These are phyloP conservation scores for Heliconius himera DNA, from an alignment of 1,140 invertebrate species.

Conservation along the genomic window DNA sequence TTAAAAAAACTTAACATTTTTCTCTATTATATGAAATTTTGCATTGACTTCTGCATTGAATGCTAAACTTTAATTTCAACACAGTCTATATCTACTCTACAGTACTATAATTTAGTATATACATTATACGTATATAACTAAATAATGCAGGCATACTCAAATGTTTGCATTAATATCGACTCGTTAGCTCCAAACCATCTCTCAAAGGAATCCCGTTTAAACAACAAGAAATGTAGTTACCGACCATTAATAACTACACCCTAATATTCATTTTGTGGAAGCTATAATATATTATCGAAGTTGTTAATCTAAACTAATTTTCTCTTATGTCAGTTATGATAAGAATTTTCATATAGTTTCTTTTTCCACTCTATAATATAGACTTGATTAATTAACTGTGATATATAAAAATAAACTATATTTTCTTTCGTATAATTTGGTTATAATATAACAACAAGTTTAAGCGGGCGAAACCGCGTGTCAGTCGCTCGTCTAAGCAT, in stretches of 20 bases:
- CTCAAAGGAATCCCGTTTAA: constrained; percentile 6
- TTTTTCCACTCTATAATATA: background rate
- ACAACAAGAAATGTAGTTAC: background rate
- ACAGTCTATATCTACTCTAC: too few species aligned
- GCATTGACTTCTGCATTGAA: too few species aligned
- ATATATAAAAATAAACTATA: too few species aligned
- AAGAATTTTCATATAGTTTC: background rate
- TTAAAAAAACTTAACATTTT: too few species aligned
- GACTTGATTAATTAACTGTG: background rate
- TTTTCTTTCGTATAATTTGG: too few species aligned
- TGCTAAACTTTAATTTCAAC: too few species aligned
- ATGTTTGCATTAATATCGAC: background rate
- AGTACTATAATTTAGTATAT: too few species aligned
- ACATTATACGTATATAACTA: background rate
- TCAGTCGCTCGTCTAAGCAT: too few species aligned
- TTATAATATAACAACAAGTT: too few species aligned
- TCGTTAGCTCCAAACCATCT: background rate
- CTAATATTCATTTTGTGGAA: background rate
- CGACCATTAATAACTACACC: background rate
- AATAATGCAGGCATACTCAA: background rate
- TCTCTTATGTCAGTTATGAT: background rate
- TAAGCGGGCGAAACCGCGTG: too few species aligned
- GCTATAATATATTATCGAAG: background rate
- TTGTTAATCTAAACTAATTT: background rate
- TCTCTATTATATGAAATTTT: too few species aligned